Conservation (phyloP, 2,888 invertebrate species). For the Eustalomyia histrio region DNA sequence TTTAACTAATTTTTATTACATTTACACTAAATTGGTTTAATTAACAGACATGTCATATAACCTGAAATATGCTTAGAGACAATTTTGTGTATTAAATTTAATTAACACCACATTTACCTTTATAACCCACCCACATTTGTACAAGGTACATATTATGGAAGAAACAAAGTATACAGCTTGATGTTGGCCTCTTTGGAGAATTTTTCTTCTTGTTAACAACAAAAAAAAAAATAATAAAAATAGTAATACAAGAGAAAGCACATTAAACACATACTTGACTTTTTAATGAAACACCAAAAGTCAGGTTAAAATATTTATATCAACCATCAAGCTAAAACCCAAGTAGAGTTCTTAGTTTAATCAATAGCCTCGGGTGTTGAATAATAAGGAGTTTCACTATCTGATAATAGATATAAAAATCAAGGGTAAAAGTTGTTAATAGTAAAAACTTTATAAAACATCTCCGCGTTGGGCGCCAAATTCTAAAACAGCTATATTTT, state of each 20-base stretch:
- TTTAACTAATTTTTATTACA: no score
- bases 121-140: not conserved
- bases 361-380: conserved; percentile 11
- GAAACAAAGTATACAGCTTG: not conserved
- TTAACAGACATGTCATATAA: not conserved
- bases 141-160: not conserved
- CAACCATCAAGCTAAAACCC: not conserved
- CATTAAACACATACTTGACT: conserved; percentile 49
- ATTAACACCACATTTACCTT: conserved; percentile 42
- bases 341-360: not conserved
- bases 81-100: conserved; percentile 51
- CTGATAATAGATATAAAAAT: not conserved
- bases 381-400: conserved; percentile 12
- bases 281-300: conserved; percentile 39
- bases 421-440: no score
- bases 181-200: conserved; percentile 3
- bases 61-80: conserved; percentile 16
- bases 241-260: not conserved
- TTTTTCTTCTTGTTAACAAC: not conserved
- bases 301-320: not conserved
- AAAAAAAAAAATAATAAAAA: not conserved
- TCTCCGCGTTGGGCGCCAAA: no score
- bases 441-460: no score
- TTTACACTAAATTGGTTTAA: no score
- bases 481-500: no score